Percentiles rank a stretch among this genome's conserved stretches.
Conservation (phyloP, 2,888 invertebrate genomes). For the Bombyx huttoni region DNA sequence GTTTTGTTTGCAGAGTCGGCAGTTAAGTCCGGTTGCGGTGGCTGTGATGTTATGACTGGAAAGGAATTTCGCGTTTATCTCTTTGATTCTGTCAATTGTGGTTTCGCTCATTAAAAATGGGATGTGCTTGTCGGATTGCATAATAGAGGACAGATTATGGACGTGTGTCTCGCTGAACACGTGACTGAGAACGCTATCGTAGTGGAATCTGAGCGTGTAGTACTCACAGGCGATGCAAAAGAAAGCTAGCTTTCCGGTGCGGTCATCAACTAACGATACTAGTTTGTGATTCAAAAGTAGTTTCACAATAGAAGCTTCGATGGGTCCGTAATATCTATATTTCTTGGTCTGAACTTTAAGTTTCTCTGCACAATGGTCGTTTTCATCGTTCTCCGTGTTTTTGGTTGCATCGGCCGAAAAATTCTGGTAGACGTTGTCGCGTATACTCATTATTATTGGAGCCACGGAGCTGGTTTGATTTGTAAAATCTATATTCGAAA, state of each 20-base stretch:
- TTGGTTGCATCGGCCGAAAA: constrained; percentile 55
- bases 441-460: constrained; percentile 64
- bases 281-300: constrained; percentile 49
- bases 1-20: constrained; percentile 37
- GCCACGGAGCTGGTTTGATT: constrained; percentile 52
- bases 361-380: constrained; percentile 41
- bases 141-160: constrained; percentile 48
- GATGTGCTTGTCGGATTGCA: constrained; percentile 50
- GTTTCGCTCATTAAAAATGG: constrained; percentile 37
- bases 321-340: constrained; percentile 59
- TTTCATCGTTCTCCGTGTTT: constrained; percentile 55
- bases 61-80: constrained; percentile 50
- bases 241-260: constrained; percentile 60
- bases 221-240: constrained; percentile 65
- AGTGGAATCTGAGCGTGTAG: constrained; percentile 57
- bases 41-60: constrained; percentile 33
- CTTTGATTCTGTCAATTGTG: constrained; percentile 43
- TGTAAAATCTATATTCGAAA: constrained; percentile 41
- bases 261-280: constrained; percentile 50
- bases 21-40: constrained; percentile 26
- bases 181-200: constrained; percentile 58
- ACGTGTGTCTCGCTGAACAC: constrained; percentile 60
- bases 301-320: constrained; percentile 47
- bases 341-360: constrained; percentile 54
- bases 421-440: constrained; percentile 63